Conservation (phyloP, 2,113 vertebrate species). For the Rattus rattus region DNA sequence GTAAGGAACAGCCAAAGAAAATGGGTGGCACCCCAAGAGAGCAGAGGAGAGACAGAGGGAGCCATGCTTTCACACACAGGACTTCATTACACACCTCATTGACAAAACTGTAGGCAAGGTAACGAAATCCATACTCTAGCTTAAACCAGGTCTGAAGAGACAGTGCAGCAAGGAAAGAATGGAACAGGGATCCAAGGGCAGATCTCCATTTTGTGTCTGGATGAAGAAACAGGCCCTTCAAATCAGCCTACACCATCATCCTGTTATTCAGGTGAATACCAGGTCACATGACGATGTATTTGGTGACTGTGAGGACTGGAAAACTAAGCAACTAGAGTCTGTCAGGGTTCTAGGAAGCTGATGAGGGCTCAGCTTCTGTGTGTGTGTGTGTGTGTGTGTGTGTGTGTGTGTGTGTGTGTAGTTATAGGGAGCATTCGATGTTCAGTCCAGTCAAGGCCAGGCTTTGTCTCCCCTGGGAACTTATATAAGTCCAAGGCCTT, state of each 20-base stretch:
- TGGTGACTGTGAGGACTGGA: neutral
- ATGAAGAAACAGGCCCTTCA: neutral
- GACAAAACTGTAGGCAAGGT: neutral
- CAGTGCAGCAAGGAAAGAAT: accelerated
- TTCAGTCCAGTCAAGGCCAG: neutral
- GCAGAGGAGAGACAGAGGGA: neutral
- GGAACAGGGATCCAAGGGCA: neutral
- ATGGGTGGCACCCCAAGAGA: neutral
- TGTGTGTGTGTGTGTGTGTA: too few relatives aligned
- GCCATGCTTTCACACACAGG: accelerated
- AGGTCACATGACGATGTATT: neutral
- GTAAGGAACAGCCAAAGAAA: neutral
- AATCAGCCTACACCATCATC: neutral
- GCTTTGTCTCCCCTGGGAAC: neutral
- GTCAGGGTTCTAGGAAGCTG: neutral
- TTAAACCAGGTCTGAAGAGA: neutral
- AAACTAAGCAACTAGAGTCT: neutral
- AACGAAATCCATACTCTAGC: neutral
- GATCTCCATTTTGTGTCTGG: neutral
- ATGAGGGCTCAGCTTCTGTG: neutral
- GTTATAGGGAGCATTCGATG: neutral
- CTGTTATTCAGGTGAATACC: neutral
- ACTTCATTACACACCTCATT: neutral
- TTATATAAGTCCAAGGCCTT: neutral
- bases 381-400: accelerated